phyloP scores from a whole-genome alignment of 1,140 invertebrate genomes.

The Aphis gossypii region DNA sequence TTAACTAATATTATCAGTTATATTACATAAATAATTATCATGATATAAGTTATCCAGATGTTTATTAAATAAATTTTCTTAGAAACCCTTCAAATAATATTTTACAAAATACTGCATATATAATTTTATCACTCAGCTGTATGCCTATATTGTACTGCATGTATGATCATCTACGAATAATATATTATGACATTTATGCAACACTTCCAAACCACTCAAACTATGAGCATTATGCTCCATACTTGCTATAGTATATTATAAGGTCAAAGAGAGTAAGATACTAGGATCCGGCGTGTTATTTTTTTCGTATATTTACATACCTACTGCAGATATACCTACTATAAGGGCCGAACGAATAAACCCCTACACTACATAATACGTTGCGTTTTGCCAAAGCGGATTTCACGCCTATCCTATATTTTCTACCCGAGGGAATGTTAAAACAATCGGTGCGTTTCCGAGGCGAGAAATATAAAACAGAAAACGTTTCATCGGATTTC shows the following conservation, averaged over 20 bases:
- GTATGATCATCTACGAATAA: background rate
- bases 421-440: background rate
- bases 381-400: background rate
- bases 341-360: background rate
- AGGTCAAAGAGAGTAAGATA: background rate
- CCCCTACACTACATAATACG: background rate
- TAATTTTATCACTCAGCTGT: background rate
- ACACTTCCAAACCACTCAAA: background rate
- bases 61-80: background rate
- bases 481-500: background rate
- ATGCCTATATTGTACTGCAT: background rate
- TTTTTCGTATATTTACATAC: background rate
- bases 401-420: background rate
- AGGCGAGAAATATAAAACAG: background rate
- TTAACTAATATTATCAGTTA: background rate
- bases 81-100: background rate
- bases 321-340: background rate
- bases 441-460: background rate
- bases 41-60: background rate
- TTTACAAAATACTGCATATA: background rate
- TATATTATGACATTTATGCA: background rate
- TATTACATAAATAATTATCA: background rate
- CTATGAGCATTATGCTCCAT: background rate
- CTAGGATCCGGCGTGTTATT: background rate
- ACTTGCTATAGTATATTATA: background rate